A percentile compares a stretch with the other conserved stretches of the same genome.
phyloP scores from a whole-genome alignment of 2,888 invertebrate genomes.

The Cerastis rubricosa region DNA sequence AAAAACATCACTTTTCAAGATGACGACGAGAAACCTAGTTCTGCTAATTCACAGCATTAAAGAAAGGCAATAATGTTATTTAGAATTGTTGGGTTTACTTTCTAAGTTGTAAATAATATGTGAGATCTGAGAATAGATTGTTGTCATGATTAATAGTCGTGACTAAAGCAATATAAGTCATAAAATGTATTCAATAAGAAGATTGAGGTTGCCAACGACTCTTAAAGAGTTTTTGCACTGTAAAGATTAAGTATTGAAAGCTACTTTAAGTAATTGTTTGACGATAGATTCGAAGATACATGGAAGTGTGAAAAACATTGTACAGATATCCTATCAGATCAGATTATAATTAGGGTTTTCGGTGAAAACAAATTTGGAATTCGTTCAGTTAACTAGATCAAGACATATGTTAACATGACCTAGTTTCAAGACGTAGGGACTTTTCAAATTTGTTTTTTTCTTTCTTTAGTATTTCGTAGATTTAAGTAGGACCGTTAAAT shows the following conservation, averaged over 20 bases:
- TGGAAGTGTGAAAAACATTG: slow-evolving; percentile 5
- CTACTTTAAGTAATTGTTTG: slow-evolving; percentile 22
- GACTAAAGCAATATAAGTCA: background rate
- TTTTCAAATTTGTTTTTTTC: background rate
- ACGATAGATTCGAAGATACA: background rate
- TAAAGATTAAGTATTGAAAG: background rate
- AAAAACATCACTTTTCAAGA: slow-evolving; percentile 73
- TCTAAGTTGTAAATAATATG: slow-evolving; percentile 15
- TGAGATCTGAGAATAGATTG: background rate
- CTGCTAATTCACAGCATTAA: slow-evolving; percentile 7
- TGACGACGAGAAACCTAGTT: slow-evolving; percentile 26
- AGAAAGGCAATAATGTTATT: background rate
- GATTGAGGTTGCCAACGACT: background rate
- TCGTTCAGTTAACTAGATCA: slow-evolving; percentile 13
- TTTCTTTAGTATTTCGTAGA: background rate
- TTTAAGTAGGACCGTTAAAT: background rate
- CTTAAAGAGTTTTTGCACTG: background rate
- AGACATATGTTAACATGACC: background rate
- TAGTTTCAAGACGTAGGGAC: background rate
- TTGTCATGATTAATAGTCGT: slow-evolving; percentile 24
- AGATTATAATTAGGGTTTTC: slow-evolving; percentile 13
- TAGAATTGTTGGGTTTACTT: background rate
- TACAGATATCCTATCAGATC: slow-evolving; percentile 9
- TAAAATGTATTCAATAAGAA: background rate
- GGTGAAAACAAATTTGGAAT: slow-evolving; percentile 7